Percentiles rank a stretch among this genome's conserved stretches.
Conservation (phyloP, 1,140 invertebrate genomes). For the Apis laboriosa region DNA sequence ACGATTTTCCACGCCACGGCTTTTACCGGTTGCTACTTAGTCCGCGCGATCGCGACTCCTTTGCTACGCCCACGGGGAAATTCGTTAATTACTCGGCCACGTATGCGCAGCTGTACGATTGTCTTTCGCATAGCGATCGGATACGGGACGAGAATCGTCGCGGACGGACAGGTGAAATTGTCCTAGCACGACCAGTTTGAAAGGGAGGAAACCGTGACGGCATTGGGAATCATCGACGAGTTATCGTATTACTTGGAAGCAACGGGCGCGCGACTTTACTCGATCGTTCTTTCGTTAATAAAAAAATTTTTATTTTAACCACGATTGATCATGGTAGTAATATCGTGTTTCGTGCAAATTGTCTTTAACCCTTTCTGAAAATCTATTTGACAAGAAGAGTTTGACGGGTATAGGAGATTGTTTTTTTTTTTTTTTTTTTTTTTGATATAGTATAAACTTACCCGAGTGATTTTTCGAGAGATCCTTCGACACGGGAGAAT, state of each 20-base stretch:
- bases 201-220: background rate
- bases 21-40: conserved; percentile 43
- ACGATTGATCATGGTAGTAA: too few species aligned
- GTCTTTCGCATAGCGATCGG: background rate
- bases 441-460: conserved; percentile 36
- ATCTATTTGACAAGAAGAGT: background rate
- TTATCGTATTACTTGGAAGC: background rate
- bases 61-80: conserved; percentile 48
- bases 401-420: background rate
- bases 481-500: conserved; percentile 75
- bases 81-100: conserved; percentile 36
- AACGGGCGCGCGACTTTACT: background rate
- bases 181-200: background rate
- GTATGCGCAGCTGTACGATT: conserved; percentile 30
- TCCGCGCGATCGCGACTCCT: conserved; percentile 11
- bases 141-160: background rate
- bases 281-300: background rate
- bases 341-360: background rate
- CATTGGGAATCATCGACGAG: background rate
- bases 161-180: conserved; percentile 21
- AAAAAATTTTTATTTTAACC: conserved; percentile 1
- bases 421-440: background rate
- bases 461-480: conserved; percentile 75
- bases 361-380: background rate
- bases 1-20: conserved; percentile 72